Evolutionary conservation across 2,888 invertebrate genomes (phyloP), one percentile per base, ranked within the genome.

Genomic region (Aromia moschata): DNA sequence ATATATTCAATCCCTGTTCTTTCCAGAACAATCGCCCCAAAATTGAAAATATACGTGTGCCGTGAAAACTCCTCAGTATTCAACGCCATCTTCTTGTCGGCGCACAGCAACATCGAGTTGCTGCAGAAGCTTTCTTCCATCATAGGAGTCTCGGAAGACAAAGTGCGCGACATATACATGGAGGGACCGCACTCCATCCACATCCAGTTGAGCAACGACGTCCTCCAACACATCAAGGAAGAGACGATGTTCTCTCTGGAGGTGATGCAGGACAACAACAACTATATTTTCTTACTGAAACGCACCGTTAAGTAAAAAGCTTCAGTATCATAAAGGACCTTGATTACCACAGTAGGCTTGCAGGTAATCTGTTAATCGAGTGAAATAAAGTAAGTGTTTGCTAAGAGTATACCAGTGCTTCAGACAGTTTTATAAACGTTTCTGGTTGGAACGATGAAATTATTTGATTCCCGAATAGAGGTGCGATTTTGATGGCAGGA

Each of bases 131-230:
- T 94, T 30, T 83, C 86, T 43, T 77, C 81, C 11, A 78, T 92
- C 60, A 83, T 89, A 36, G 87, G 84, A 16, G 12, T 80, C 68
- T 58, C 77, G 70, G 65, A 79, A 49, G 78, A 77, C 3, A 75
- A 77, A 73, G 65, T 79, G 72, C 64, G 78, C 40, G 87, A 88
- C 25, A 85, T 95, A 5, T 88, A 90, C 65, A 85, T 94, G 45
- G 89, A 88, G 70, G 96, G 95, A 0, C 95, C 96, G 0, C 89
- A 90, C 69, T 91, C 91, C 11, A 92, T 96, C 4, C 90, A 91
- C 69, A 89, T 96, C 0, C 85, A 91, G 31, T 85, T 96, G 16
- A 93, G 90, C 30, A 93, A 95, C 78, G 94, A 95, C 71, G 87
- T 95, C 47, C 87, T 96, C 11, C 87, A 88, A 20, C 92, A 94